Evolutionary conservation across 30 jellyfish, hydroid and myxozoan genomes (phyloP), one percentile per base, ranked within the genome.

Genomic region (Mastigias papua): DNA sequence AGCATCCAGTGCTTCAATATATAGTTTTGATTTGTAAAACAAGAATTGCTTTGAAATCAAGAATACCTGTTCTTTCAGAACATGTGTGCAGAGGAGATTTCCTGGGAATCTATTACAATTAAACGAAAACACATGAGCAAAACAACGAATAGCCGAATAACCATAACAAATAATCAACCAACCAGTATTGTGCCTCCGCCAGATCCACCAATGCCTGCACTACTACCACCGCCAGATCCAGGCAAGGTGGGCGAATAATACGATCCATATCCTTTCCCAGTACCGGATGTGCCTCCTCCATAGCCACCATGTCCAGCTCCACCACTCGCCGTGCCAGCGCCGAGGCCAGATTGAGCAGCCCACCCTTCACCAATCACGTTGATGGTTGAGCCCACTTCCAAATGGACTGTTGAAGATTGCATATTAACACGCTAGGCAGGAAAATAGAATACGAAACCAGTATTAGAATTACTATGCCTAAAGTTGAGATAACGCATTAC

Each of bases 231-330:
- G 4, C 94, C 94, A 1, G 94, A 86, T 20, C 94, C 94, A 10
- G 78, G 77, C 31, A n/a, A 19, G 16, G 15, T 76, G 29, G 94
- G 94, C 13, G 94, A 86, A 51, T 86, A 86, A 62, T 86, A 86
- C 27, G 94, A 86, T 17, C 94, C 94, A 63, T 86, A 86, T n/a
- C 89, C 86, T 1, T 27, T 20, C 22, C 94, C 89, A 32, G 51
- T 78, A 21, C 68, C 68, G 8, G 30, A 50, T 63, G 74, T 22
- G 23, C 94, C 89, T 35, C 94, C 94, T 73, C 94, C 94, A 46
- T 73, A 86, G 62, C 94, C 94, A 72, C 94, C 94, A 74, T 86
- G 94, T 10, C 89, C 82, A 3, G 94, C 94, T 73, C 94, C 94
- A 27, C 84, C 67, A 15, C 78, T 10, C 5, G 26, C 21, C 31